Base-by-base conservation (phyloP, 2,797 vertebrate genomes). In the Arrhamphus sclerolepis region DNA sequence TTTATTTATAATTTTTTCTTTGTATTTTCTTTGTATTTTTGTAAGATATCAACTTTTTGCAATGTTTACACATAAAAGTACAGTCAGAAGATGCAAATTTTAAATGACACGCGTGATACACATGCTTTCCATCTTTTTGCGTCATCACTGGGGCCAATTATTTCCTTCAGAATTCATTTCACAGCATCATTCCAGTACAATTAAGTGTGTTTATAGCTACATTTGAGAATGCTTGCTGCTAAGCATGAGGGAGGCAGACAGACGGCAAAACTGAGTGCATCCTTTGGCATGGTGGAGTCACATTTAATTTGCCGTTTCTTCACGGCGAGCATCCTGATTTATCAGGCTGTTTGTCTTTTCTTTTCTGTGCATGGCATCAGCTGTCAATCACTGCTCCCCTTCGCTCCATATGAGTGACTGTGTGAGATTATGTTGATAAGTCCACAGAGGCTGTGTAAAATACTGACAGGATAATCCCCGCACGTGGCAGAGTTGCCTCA, bases 111-210 rank as follows among this genome's bases (percentile, higher is more conserved):
- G n/a, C n/a, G n/a, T n/a, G n/a, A n/a, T 51, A 43, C 50, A 72
- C 42, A 44, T 29, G 48, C 78, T 83, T 70, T 82, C 77, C 76
- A 61, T 61, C 53, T 3, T 44, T 49, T 44, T 20, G n/a, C n/a
- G 8, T 64, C 77, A 80, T 78, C 80, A 58, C 18, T 47, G 81
- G 80, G 86, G 72, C 76, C 80, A 86, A 86, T 88, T 89, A 84
- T 81, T 83, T 85, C 40, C 47, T 21, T 43, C 58, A 64, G 21
- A 48, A 51, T 26, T 46, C 52, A 59, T 78, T 76, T 67, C 57
- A 50, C 17, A n/a, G 34, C 55, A 56, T 57, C 14, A 14, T 43
- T 72, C 63, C 73, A 75, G 64, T 74, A 60, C 68, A 59, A 34
- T 56, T 29, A 46, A 13, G 17, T 20, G 46, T 31, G 60, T 39